phyloP scores from a whole-genome alignment of 2,797 vertebrate species.

The Centroberyx gerrardi region DNA sequence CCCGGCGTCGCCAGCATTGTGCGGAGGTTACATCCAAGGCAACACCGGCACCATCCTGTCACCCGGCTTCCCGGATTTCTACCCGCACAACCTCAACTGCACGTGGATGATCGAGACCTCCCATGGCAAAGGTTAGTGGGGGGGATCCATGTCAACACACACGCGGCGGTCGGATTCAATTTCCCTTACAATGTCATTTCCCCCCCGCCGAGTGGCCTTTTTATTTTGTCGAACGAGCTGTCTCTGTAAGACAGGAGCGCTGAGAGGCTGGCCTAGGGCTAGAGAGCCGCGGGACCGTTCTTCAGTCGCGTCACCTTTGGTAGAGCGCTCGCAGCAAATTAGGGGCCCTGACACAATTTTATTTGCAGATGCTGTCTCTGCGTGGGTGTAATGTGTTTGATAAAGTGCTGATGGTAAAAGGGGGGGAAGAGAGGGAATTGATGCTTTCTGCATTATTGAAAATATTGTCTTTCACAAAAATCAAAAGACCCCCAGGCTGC shows the following conservation, averaged over 20 bases:
- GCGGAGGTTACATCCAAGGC: conserved; percentile 96
- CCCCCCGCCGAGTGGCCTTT: conserved; percentile 60
- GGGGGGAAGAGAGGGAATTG: conserved; percentile 15
- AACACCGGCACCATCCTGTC: conserved; percentile 96
- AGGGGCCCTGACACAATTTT: conserved; percentile 38
- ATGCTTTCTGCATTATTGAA: conserved; percentile 17
- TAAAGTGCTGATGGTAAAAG: conserved; percentile 21
- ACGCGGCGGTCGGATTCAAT: conserved; percentile 70
- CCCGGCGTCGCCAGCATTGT: conserved; percentile 87
- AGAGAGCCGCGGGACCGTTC: conserved; percentile 45
- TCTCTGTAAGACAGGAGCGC: conserved; percentile 55
- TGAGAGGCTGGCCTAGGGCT: conserved; percentile 66
- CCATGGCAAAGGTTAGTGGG: conserved; percentile 94
- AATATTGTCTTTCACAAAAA: conserved; percentile 6
- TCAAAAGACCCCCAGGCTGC: conserved; percentile 1
- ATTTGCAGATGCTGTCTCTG: conserved; percentile 49
- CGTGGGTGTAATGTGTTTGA: conserved; percentile 46
- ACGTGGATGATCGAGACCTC: conserved; percentile 98
- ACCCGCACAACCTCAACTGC: conserved; percentile 99
- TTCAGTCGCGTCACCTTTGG: conserved; percentile 61
- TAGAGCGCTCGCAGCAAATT: conserved; percentile 45
- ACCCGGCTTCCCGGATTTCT: conserved; percentile 98
- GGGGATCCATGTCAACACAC: conserved; percentile 63
- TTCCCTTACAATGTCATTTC: conserved; percentile 64
- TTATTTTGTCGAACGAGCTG: conserved; percentile 64